A percentile compares a stretch with the other conserved stretches of the same genome.
Evolutionary conservation across 2,888 invertebrate genomes (phyloP).

Genomic region (Cylloceria caligata): DNA sequence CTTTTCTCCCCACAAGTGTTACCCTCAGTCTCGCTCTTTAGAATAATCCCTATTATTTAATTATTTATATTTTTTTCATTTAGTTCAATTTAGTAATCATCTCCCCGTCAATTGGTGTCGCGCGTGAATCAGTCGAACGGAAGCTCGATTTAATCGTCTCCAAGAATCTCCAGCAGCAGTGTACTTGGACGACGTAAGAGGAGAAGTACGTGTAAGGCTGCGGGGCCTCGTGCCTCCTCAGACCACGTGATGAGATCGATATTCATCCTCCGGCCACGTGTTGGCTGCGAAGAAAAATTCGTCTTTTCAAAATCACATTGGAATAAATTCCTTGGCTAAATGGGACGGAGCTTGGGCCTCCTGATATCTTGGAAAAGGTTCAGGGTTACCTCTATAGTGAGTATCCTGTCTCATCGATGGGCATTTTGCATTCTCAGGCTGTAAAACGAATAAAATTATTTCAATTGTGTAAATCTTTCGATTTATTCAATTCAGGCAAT

Average conservation of each 20-base stretch:
- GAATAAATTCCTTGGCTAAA: constrained; percentile 70
- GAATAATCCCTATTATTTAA: constrained; percentile 44
- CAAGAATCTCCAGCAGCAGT: not conserved
- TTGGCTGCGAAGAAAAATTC: constrained; percentile 83
- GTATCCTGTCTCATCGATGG: constrained; percentile 96
- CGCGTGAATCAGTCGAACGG: constrained; percentile 11
- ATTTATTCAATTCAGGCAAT: not conserved
- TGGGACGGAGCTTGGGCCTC: constrained; percentile 60
- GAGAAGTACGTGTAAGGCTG: constrained; percentile 44
- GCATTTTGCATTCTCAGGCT: constrained; percentile 86
- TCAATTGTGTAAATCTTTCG: not conserved
- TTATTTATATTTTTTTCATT: constrained; percentile 14
- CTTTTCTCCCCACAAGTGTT: not conserved
- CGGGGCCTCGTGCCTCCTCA: constrained; percentile 70
- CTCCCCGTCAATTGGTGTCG: constrained; percentile 2
- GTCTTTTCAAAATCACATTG: constrained; percentile 80
- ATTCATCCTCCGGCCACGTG: constrained; percentile 82
- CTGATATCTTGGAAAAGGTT: constrained; percentile 59
- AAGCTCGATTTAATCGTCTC: constrained; percentile 40
- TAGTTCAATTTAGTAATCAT: constrained; percentile 39
- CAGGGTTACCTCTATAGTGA: constrained; percentile 91
- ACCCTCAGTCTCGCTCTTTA: constrained; percentile 18
- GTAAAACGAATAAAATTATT: not conserved
- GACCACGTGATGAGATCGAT: constrained; percentile 80
- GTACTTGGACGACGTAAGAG: constrained; percentile 23